phyloP scores from a whole-genome alignment of 2,797 vertebrate species.

The Pantherophis vulpinus region DNA sequence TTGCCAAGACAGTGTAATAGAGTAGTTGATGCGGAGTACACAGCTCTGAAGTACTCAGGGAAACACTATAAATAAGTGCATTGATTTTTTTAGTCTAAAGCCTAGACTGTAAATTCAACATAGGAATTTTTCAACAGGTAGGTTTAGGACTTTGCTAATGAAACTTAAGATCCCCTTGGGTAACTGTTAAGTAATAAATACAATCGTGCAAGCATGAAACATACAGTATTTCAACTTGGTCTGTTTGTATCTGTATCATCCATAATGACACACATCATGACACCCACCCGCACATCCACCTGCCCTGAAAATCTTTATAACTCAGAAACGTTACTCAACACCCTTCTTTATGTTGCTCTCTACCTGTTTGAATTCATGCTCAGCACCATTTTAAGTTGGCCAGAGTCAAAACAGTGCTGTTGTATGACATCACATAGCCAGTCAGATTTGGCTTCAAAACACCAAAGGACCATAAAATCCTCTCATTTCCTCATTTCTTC shows the following conservation, averaged over 20 bases:
- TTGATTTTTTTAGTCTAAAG: background rate
- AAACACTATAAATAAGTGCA: background rate
- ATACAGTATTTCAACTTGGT: background rate
- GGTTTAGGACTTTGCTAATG: background rate
- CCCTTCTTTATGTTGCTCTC: background rate
- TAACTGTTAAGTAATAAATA: background rate
- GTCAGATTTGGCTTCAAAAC: background rate
- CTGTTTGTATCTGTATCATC: background rate
- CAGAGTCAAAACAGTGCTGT: background rate
- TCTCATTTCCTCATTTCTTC: background rate
- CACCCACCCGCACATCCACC: background rate
- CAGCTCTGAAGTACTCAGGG: background rate
- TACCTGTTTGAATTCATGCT: background rate
- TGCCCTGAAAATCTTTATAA: background rate
- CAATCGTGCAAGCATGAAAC: background rate
- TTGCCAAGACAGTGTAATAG: background rate
- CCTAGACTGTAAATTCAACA: background rate
- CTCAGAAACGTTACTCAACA: background rate
- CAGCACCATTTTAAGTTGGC: background rate
- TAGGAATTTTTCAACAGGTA: background rate
- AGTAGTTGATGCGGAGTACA: background rate
- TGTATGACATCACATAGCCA: background rate
- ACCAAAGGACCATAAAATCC: background rate
- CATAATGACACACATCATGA: background rate
- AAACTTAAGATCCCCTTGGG: background rate